A percentile compares a stretch with the other conserved stretches of the same genome.
These are phyloP conservation scores for Yponomeuta sedellus DNA, from an alignment of 2,888 invertebrate species.

Conservation along the genomic window DNA sequence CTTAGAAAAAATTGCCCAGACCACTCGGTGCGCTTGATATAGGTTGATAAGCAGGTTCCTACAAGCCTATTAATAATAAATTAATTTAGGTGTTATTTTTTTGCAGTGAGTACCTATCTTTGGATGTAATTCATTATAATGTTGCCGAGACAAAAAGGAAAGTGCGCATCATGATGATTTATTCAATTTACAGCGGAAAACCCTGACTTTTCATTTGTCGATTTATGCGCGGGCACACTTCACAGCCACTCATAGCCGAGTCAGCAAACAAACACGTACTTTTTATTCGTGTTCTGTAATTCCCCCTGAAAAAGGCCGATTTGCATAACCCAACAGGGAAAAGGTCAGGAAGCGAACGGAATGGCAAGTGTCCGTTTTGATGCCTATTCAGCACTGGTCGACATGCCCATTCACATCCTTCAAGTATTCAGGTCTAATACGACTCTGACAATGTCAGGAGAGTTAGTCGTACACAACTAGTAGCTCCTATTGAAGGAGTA, in stretches of 20 bases:
- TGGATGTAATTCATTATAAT: background rate
- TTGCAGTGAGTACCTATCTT: background rate
- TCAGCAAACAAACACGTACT: slow-evolving; percentile 73
- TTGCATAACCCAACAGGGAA: slow-evolving; percentile 74
- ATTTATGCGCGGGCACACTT: slow-evolving; percentile 61
- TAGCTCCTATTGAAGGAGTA: too few relatives aligned
- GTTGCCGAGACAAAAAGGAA: background rate
- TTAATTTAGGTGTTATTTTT: background rate
- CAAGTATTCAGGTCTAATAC: slow-evolving; percentile 29
- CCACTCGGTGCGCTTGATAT: background rate
- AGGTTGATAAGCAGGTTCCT: background rate
- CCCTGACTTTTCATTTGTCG: slow-evolving; percentile 28
- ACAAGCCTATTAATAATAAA: background rate
- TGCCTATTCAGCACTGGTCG: slow-evolving; percentile 61
- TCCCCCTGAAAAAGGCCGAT: slow-evolving; percentile 59
- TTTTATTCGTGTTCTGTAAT: slow-evolving; percentile 71
- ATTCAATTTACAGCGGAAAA: background rate
- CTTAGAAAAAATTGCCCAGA: background rate
- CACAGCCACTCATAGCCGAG: slow-evolving; percentile 53
- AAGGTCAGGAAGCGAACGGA: slow-evolving; percentile 74
- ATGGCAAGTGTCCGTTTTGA: slow-evolving; percentile 71
- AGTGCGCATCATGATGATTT: slow-evolving; percentile 1
- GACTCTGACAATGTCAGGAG: too few relatives aligned
- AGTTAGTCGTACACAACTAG: too few relatives aligned
- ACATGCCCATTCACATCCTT: slow-evolving; percentile 33